Evolutionary conservation across 2,888 invertebrate species (phyloP), one percentile per base, ranked within the genome.

Genomic region (Tenthredo amoena): DNA sequence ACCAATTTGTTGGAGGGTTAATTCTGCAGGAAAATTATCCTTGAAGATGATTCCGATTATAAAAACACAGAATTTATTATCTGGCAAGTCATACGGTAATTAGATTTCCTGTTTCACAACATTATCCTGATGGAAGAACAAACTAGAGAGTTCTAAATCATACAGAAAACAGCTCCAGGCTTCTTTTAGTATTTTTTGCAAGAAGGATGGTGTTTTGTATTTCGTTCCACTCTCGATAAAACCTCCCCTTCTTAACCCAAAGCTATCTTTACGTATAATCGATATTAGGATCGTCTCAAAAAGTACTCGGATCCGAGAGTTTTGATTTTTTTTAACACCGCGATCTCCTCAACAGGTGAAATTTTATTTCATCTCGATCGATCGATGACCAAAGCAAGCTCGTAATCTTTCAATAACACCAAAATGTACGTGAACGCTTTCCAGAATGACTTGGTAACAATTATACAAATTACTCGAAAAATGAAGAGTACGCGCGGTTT

Each of bases 1-100:
- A 68, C n/a, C 58, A 26, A 68, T 68, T 21, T 18, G 68, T 43
- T 34, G 26, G 12, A 26, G 83, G 68, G 40, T 81, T 55, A n/a
- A 18, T 12, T 40, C 15, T 7, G 62, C 37, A 34, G 26, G 21
- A 62, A 62, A 34, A 40, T 26, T 21, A 1, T 62, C 21, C 40
- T 40, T 12, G n/a, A 62, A 50, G 18, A 50, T 31, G 12, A n/a
- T 43, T 12, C 7, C 1, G 12, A 74, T 21, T 12, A 40, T 18
- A 10, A 21, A 72, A 31, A 34, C 12, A 18, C 34, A 34, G 34
- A 68, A 34, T 34, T 34, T 12, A 18, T 5, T 1, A 34, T 68
- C 34, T 18, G 3, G 34, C 6, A 15, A 68, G 34, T 18, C 68
- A 12, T 68, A 34, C 2, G 34, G 34, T 68, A 68, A 18, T 34